Conservation (phyloP, 2,113 vertebrate genomes). For the Smithornis capensis region DNA sequence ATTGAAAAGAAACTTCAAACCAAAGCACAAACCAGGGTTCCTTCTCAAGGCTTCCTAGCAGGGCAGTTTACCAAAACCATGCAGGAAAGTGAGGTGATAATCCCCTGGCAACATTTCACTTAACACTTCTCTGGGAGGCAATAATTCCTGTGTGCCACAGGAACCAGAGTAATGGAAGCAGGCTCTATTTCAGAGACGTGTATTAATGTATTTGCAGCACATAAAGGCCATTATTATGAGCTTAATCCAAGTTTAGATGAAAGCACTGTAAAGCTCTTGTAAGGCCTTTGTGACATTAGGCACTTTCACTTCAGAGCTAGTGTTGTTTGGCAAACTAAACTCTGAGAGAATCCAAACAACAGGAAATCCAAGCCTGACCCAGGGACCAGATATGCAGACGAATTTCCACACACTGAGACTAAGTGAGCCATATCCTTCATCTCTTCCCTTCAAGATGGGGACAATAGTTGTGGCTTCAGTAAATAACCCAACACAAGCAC, state of each 20-base stretch:
- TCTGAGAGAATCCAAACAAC: neutral
- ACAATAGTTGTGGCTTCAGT: neutral
- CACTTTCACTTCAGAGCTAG: neutral
- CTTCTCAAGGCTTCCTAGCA: neutral
- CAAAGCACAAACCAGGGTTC: neutral
- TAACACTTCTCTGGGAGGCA: slow-evolving; percentile 34
- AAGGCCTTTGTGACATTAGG: neutral
- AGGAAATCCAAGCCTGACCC: neutral
- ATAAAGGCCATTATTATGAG: neutral
- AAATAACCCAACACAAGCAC: neutral
- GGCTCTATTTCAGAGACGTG: neutral
- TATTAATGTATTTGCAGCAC: neutral
- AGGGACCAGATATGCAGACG: neutral
- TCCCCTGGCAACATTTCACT: slow-evolving; percentile 26
- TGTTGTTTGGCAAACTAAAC: neutral
- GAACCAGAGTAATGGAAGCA: neutral
- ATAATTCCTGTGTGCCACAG: slow-evolving; percentile 9
- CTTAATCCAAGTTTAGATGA: neutral
- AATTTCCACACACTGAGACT: neutral
- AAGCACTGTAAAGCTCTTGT: neutral
- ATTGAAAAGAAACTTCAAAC: neutral
- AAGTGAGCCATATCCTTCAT: neutral
- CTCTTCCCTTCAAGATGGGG: neutral
- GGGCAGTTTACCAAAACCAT: neutral
- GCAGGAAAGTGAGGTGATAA: slow-evolving; percentile 34